These are phyloP conservation scores for Percopsis omiscomaycus DNA, from an alignment of 2,797 vertebrate genomes.

Conservation along the genomic window DNA sequence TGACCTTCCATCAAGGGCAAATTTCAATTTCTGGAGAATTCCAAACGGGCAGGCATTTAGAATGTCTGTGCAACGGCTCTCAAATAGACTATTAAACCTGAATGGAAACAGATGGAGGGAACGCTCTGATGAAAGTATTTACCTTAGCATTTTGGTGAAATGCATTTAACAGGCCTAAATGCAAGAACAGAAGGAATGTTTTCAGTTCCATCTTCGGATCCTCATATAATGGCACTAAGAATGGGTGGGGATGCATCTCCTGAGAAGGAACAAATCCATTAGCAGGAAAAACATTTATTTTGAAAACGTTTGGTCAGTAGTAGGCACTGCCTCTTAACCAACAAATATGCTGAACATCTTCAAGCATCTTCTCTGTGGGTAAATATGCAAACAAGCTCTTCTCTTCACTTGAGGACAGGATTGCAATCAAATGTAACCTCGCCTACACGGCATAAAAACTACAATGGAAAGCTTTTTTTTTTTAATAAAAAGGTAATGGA, in stretches of 20 bases:
- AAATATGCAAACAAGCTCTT: slow-evolving; percentile 78
- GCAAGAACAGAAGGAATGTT: slow-evolving; percentile 73
- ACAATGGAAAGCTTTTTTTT: slow-evolving; percentile 53
- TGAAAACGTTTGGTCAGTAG: slow-evolving; percentile 61
- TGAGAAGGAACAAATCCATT: slow-evolving; percentile 78
- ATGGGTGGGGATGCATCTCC: slow-evolving; percentile 73
- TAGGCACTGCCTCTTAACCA: slow-evolving; percentile 64
- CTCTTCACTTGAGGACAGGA: slow-evolving; percentile 80
- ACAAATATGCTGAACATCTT: slow-evolving; percentile 75
- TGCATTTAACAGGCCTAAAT: slow-evolving; percentile 82
- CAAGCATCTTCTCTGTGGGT: slow-evolving; percentile 79
- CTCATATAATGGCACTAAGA: slow-evolving; percentile 74
- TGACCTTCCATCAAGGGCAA: slow-evolving; percentile 78
- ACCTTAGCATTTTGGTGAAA: slow-evolving; percentile 81
- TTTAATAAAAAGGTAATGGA: slow-evolving; percentile 59
- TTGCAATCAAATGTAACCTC: slow-evolving; percentile 73
- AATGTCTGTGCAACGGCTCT: slow-evolving; percentile 13
- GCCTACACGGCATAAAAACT: slow-evolving; percentile 49
- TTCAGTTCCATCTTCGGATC: slow-evolving; percentile 83
- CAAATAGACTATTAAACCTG: slow-evolving; percentile 13
- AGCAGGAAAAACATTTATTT: slow-evolving; percentile 68
- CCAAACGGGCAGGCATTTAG: slow-evolving; percentile 13
- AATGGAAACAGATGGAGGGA: slow-evolving; percentile 59
- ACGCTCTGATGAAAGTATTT: slow-evolving; percentile 76
- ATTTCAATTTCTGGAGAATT: slow-evolving; percentile 46